Conservation (phyloP, 2,113 vertebrate genomes). For the Lipotes vexillifer region DNA sequence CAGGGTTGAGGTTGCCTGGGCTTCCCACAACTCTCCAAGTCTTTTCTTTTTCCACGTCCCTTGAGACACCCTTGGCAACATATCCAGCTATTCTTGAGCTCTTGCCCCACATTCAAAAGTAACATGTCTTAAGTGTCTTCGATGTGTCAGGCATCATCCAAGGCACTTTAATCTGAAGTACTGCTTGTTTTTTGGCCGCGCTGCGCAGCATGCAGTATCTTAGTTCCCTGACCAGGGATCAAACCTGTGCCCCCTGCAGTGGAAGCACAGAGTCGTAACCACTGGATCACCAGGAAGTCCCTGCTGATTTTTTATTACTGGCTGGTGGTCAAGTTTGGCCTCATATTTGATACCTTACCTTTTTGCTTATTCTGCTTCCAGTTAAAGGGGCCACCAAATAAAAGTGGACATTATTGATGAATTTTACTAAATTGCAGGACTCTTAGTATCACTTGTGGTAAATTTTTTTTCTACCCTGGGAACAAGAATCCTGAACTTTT, state of each 20-base stretch:
- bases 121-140: neutral
- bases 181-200: no score
- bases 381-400: neutral
- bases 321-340: neutral
- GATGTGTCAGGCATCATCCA: neutral
- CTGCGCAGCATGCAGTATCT: accelerated
- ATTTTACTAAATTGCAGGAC: neutral
- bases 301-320: neutral
- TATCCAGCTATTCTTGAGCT: neutral
- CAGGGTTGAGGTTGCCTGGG: neutral
- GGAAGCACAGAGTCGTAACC: no score
- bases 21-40: neutral
- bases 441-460: neutral
- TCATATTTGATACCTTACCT: neutral
- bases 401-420: constrained; percentile 2
- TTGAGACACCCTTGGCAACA: neutral
- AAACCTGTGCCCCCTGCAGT: no score
- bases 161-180: neutral
- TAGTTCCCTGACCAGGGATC: no score
- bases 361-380: neutral
- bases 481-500: neutral
- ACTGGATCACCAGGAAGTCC: no score
- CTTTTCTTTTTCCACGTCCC: neutral
- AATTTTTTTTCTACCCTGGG: neutral
- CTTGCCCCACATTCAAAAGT: neutral